Conservation (phyloP, 1,140 invertebrate genomes). For the Drusus annulatus region DNA sequence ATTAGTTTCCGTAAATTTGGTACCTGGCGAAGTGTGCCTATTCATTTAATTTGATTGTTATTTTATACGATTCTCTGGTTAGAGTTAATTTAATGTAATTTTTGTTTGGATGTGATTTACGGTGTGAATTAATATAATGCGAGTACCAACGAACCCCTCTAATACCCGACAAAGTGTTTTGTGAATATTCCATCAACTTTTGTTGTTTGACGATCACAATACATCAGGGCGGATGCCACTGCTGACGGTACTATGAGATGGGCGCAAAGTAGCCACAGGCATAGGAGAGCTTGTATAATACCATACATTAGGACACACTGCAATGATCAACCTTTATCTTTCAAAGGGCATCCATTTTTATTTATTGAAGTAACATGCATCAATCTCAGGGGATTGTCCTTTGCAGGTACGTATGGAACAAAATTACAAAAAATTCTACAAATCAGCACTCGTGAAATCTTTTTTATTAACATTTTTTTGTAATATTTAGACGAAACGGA, state of each 20-base stretch:
- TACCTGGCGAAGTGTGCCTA: constrained; percentile 39
- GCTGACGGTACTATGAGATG: too few species aligned
- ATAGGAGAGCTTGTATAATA: too few species aligned
- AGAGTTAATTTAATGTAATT: constrained; percentile 22
- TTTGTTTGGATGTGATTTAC: constrained; percentile 36
- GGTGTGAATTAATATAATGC: constrained; percentile 23
- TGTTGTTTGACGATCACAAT: constrained; percentile 28
- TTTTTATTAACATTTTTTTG: too few species aligned
- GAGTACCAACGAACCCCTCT: neutral
- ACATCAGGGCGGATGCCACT: neutral
- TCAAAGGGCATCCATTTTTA: neutral
- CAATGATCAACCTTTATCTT: neutral
- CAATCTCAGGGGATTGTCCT: too few species aligned
- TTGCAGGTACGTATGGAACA: too few species aligned
- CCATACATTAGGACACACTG: too few species aligned
- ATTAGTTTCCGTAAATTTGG: constrained; percentile 53
- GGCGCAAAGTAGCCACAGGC: too few species aligned
- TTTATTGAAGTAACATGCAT: neutral
- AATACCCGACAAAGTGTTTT: neutral
- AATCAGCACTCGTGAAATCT: too few species aligned
- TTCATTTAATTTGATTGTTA: constrained; percentile 42
- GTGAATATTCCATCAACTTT: constrained; percentile 33
- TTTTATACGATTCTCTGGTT: constrained; percentile 33
- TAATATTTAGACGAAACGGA: too few species aligned
- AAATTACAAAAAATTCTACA: too few species aligned